Base-by-base conservation (phyloP, 2,888 invertebrate species). In the Zygothrica quintamaculata region DNA sequence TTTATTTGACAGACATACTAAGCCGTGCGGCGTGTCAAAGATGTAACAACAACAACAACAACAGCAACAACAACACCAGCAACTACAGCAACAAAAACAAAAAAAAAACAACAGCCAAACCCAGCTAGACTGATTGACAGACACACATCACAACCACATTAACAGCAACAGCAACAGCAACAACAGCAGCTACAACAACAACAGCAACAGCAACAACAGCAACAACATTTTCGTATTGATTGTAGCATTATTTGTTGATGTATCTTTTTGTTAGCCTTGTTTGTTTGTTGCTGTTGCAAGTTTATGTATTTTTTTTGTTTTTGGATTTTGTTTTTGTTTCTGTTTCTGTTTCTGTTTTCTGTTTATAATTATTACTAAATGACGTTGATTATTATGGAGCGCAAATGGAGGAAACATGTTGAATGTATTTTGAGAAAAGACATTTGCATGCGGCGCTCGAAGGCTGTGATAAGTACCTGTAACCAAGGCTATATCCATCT, bases 381-480 rank as follows among this genome's bases (percentile, higher is more conserved):
- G 79, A 79, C 80, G 80, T 79, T 80, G 84, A 74, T 84, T 79
- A 80, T 86, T 75, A 84, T 64, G 82, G 87, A 87, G 82, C 87
- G 82, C 82, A 87, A 81, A 87, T 84, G 78, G 79, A 87, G 64
- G 76, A 79, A 87, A 75, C 85, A 82, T 84, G 87, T 85, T 79
- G 69, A 74, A 70, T 84, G 81, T 75, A 33, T 84, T 86, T 80
- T 80, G 71, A 77, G 74, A 80, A 86, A 86, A 86, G 77, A 84
- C 80, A 86, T 80, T 86, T 86, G 84, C 82, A 77, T 84, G 82
- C 77, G 84, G 90, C 88, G 90, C 87, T 82, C 77, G 75, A 85
- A 86, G 90, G 90, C 89, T 89, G 89, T 89, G 89, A 89, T 89
- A 88, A 88, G 88, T 90, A 90, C 90, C 89, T 89, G 90, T 82